phyloP scores from a whole-genome alignment of 2,888 invertebrate genomes.

The Drosophila meridionalis region DNA sequence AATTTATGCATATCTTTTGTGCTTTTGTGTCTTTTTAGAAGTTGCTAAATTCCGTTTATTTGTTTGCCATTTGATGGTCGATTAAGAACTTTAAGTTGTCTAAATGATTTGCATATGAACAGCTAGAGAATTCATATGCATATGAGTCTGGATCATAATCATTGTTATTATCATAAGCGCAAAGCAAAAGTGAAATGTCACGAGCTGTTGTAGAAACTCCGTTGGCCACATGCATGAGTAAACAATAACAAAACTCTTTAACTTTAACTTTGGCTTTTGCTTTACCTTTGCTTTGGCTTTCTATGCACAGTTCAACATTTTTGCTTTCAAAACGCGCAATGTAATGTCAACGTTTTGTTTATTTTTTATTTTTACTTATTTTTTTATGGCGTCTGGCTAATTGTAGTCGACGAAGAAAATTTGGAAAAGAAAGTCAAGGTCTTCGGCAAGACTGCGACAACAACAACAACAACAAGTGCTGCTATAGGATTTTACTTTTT shows the following conservation, averaged over 20 bases:
- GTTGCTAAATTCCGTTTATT: constrained; percentile 42
- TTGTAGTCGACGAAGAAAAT: constrained; percentile 57
- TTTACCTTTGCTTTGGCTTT: constrained; percentile 23
- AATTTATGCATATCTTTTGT: constrained; percentile 49
- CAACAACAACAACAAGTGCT: constrained; percentile 51
- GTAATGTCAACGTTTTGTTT: constrained; percentile 57
- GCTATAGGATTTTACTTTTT: constrained; percentile 18
- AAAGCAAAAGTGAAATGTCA: constrained; percentile 52
- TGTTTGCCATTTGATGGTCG: constrained; percentile 25
- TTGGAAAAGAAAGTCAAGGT: constrained; percentile 77
- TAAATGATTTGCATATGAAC: constrained; percentile 59
- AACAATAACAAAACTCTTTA: constrained; percentile 57
- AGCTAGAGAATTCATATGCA: constrained; percentile 12
- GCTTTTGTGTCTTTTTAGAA: constrained; percentile 18
- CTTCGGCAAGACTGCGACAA: constrained; percentile 51
- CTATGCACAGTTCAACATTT: constrained; percentile 64
- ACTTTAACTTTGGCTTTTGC: constrained; percentile 53
- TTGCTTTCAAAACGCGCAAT: constrained; percentile 62
- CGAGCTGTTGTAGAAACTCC: constrained; percentile 49
- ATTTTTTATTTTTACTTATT: constrained; percentile 5
- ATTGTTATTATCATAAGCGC: constrained; percentile 25
- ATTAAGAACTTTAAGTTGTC: constrained; percentile 21
- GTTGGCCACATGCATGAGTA: constrained; percentile 56
- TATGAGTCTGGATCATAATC: constrained; percentile 10
- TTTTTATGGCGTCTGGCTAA: constrained; percentile 58